Base-by-base conservation (phyloP, 2,797 vertebrate species). In the Lacerta agilis region DNA sequence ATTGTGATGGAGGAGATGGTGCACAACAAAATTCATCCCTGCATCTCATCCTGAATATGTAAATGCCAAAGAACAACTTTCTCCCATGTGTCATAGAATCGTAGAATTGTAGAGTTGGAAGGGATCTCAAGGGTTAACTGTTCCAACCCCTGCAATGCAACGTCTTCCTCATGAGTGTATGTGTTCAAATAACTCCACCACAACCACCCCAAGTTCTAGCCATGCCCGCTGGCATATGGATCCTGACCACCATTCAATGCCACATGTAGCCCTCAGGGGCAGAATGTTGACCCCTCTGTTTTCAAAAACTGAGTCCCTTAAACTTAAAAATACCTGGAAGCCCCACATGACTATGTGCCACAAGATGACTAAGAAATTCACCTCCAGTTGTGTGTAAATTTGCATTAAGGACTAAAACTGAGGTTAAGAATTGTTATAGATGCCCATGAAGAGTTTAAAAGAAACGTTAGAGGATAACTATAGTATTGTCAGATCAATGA, bases 401-500 rank as follows among this genome's bases (percentile, higher is more conserved):
- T 49, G 33, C n/a, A 87, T 38, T 38, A 82, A 77, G 41, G 33
- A 77, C 41, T 55, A 67, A 83, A 90, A 73, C 86, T 86, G 8
- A 86, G 86, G 83, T 80, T 88, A 84, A 91, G 90, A 94, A 38
- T 64, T 75, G 61, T 10, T 69, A 1, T 23, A 64, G 27, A 67
- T 94, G 90, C 89, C 90, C 85, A 83, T 93, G 89, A 89, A 78
- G 73, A 89, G 90, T 75, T 61, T 75, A 72, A 90, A 94, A 85
- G 79, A 78, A 91, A 58, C 67, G 83, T 23, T 43, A 91, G 43
- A 79, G 36, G 93, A 84, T 76, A 86, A 25, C 76, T 27, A 77
- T 27, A 82, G 15, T 18, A 58, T 79, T 92, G 86, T 91, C 85
- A 91, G 89, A 92, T 92, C 92, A 69, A 1, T 85, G 79, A 78